Conservation (phyloP, 2,888 invertebrate genomes). For the Ernsta delagoae region DNA sequence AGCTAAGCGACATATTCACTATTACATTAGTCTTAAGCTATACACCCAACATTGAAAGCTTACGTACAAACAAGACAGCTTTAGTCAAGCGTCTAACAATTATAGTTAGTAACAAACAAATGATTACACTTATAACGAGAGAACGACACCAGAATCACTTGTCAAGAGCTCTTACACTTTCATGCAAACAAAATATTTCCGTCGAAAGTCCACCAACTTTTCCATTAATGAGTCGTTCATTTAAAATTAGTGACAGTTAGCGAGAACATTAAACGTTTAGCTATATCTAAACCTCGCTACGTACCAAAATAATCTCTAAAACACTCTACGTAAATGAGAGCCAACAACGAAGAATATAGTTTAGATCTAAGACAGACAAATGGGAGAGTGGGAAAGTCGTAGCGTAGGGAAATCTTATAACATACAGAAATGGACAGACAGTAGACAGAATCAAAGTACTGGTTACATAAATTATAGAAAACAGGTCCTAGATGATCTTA, state of each 20-base stretch:
- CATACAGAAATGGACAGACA: constrained; percentile 28
- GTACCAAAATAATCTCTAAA: constrained; percentile 79
- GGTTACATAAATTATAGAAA: constrained; percentile 57
- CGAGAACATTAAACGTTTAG: constrained; percentile 52
- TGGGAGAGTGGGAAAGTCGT: constrained; percentile 40
- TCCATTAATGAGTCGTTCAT: constrained; percentile 46
- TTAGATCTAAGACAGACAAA: constrained; percentile 53
- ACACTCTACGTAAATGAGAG: constrained; percentile 71
- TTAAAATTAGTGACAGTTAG: constrained; percentile 81
- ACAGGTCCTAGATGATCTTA: constrained; percentile 62
- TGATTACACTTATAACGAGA: constrained; percentile 63
- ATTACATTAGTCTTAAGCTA: constrained; percentile 55
- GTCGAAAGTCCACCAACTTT: constrained; percentile 36
- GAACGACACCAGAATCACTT: constrained; percentile 75
- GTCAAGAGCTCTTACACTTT: constrained; percentile 63
- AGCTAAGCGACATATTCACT: constrained; percentile 64
- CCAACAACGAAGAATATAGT: constrained; percentile 79
- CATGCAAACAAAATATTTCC: constrained; percentile 54
- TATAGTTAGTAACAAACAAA: constrained; percentile 49
- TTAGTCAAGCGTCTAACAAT: constrained; percentile 56
- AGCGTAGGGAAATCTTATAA: constrained; percentile 35
- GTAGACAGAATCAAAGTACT: constrained; percentile 46
- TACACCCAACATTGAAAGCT: constrained; percentile 80
- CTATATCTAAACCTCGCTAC: constrained; percentile 65
- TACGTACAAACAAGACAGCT: constrained; percentile 64